Evolutionary conservation across 2,888 invertebrate genomes (phyloP), one percentile per base, ranked within the genome.

Genomic region (Phortica magna): DNA sequence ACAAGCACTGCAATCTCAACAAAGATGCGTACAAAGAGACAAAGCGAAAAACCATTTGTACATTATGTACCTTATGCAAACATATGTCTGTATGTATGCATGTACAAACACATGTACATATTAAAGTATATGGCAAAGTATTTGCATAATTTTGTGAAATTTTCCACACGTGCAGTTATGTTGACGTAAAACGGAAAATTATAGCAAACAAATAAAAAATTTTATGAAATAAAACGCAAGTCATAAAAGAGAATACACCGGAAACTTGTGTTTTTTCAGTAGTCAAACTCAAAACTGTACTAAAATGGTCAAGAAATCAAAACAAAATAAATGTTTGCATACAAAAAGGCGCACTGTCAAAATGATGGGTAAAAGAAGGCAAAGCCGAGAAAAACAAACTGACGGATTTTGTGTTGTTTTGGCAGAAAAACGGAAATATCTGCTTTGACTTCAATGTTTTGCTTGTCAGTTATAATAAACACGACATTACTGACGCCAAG

Each of bases 121-220:
- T 31, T 31, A 31, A 31, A 31, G 31, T 31, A 31, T 31, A 31
- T 31, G 31, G 31, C 31, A n/a, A 67, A 41, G 5, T 22, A 67
- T 67, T 68, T 68, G 43, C 43, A 68, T 68, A 43, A 43, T 31
- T 68, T 19, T 43, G 22, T 10, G 31, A 70, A 61, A 53, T 5
- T 43, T 39, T 39, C 31, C 41, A 65, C 41, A 65, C 41, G 61
- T 61, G 61, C 31, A 22, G 61, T 5, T 61, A 22, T 61, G 10
- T 22, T 3, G 22, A 61, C 31, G 65, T 7, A 65, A 3, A 41
- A 14, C 39, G 39, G 14, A 39, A 65, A 65, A 65, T 39, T 65
- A 65, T 65, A 12, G 41, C 41, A 12, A 65, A 6, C 10, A 39
- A 65, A 65, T 7, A 65, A 0, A 59, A 59, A 59, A 59, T 5